Evolutionary conservation across 1,140 invertebrate genomes (phyloP).

Genomic region (Drusus annulatus): DNA sequence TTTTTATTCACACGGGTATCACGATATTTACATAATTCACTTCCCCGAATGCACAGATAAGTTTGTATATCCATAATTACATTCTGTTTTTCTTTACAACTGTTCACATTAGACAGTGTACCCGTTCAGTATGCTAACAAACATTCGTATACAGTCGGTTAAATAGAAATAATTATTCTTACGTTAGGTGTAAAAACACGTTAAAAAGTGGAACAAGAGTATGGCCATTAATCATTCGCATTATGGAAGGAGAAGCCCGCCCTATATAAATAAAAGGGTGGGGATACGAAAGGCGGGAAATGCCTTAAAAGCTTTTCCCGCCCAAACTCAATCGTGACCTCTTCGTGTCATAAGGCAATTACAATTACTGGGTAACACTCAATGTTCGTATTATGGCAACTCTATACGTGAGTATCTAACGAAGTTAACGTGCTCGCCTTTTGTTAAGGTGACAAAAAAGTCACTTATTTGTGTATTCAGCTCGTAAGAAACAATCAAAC

Average conservation of each 20-base stretch:
- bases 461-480: neutral
- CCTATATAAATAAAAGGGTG: neutral
- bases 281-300: constrained; percentile 6
- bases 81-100: neutral
- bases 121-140: neutral
- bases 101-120: neutral
- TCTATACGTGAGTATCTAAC: constrained; percentile 48
- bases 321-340: constrained; percentile 14
- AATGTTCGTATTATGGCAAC: constrained; percentile 46
- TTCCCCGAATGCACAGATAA: neutral
- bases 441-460: constrained; percentile 36
- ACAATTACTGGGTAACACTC: constrained; percentile 55
- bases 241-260: constrained; percentile 25
- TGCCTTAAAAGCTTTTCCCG: constrained; percentile 52
- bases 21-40: no score
- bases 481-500: no score
- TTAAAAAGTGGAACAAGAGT: constrained; percentile 53
- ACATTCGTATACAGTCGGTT: constrained; percentile 11
- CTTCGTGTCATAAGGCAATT: constrained; percentile 50
- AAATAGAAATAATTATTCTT: neutral
- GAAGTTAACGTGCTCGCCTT: constrained; percentile 43
- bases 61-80: neutral
- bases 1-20: no score
- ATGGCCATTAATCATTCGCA: constrained; percentile 53
- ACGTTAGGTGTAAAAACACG: constrained; percentile 20